Conservation (phyloP, 2,797 vertebrate genomes). For the Nannoperca australis region DNA sequence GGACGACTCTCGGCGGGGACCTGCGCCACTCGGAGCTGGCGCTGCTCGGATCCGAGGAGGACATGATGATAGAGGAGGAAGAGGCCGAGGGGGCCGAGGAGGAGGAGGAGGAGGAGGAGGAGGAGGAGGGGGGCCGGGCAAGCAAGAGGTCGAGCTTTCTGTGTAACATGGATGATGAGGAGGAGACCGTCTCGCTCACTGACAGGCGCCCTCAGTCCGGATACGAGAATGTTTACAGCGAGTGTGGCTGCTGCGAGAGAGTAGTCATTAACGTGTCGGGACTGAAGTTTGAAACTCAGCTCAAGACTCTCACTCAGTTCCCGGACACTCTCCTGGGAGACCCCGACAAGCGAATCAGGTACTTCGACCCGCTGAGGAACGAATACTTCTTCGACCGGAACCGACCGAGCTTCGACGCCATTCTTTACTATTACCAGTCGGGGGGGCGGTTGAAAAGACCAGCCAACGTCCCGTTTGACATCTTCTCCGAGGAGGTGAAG, state of each 20-base stretch:
- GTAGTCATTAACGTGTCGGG: conserved; percentile 99
- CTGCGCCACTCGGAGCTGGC: conserved; percentile 94
- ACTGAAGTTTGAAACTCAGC: conserved; percentile 95
- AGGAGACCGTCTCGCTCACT: conserved; percentile 89
- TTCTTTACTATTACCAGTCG: conserved; percentile 98
- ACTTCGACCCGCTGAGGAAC: conserved; percentile 97
- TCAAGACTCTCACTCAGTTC: conserved; percentile 96
- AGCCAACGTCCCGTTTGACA: conserved; percentile 95
- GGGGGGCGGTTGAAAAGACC: conserved; percentile 97
- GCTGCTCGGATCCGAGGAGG: conserved; percentile 94
- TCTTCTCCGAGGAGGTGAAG: conserved; percentile 98
- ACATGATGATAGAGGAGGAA: conserved; percentile 94
- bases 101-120: conserved; percentile 73
- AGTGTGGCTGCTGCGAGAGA: conserved; percentile 94
- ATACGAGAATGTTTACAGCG: conserved; percentile 91
- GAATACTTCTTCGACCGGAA: conserved; percentile 99
- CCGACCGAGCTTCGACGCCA: conserved; percentile 97
- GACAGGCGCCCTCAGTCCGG: conserved; percentile 90
- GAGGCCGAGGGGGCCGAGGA: conserved; percentile 82
- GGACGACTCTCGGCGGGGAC: conserved; percentile 89
- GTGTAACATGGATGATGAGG: conserved; percentile 90
- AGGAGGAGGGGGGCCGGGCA: conserved; percentile 77
- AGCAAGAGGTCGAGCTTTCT: conserved; percentile 87
- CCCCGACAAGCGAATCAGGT: conserved; percentile 93
- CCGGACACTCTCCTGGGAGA: conserved; percentile 96